Base-by-base conservation (phyloP, 1,140 invertebrate species). In the Microplitis mediator region DNA sequence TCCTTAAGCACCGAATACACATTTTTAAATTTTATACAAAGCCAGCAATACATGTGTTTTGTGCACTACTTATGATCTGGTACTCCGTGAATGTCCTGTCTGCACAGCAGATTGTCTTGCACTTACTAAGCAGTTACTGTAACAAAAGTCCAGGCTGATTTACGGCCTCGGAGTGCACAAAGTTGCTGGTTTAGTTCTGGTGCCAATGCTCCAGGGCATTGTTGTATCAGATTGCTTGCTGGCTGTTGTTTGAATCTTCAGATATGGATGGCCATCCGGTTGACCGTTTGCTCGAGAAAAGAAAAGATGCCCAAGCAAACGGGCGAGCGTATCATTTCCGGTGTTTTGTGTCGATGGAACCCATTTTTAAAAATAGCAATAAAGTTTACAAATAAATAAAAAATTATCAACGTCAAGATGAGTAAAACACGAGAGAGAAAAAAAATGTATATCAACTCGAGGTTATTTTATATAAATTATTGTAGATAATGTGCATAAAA, bases 51-150 rank as follows among this genome's bases (percentile, higher is more conserved):
- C 56, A 58, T 16, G 23, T 32, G 35, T 35, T n/a, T 62, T 16
- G 60, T 16, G 16, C 9, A 36, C 31, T 62, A 6, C 34, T 11
- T 64, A 35, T 45, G 62, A 50, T 35, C 14, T 11, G 9, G 31
- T 13, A 11, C 62, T 45, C 34, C n/a, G 34, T 65, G 63, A 34
- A 60, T 52, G 34, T 52, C 52, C 52, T 61, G 16, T 72, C 66
- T 71, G 56, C 51, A 23, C 36, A 60, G 36, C 51, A 60, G 60
- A 65, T 63, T 72, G 73, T 65, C 74, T 75, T 72, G 39, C 11
- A 75, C 67, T 75, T 75, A 66, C 51, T 51, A 67, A 74, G 35
- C 69, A 71, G 62, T 75, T 72, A 67, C 64, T 52, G 61, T 50
- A 31, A 58, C 45, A 54, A 36, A 5, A n/a, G 62, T 63, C 45